Evolutionary conservation across 2,797 vertebrate species (phyloP).

Genomic region (Gallinago solitaria): DNA sequence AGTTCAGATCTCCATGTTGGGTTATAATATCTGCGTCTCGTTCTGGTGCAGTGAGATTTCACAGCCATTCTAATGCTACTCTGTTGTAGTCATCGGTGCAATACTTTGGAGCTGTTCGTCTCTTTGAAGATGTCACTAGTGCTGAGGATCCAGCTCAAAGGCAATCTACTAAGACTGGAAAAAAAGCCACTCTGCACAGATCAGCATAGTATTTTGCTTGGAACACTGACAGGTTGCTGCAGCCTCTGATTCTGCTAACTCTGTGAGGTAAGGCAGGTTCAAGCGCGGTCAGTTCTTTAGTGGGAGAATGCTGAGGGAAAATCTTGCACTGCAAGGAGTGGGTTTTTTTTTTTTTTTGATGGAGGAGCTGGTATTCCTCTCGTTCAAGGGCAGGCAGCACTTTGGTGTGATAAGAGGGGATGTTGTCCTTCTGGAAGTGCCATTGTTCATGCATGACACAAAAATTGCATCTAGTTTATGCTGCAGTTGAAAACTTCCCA

Average conservation of each 20-base stretch:
- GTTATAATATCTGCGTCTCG: neutral
- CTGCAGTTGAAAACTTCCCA: conserved; percentile 20
- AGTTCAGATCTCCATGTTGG: neutral
- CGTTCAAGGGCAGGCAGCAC: neutral
- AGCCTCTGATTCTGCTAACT: neutral
- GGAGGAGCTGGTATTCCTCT: neutral
- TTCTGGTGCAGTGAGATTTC: neutral
- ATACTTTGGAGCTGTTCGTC: neutral
- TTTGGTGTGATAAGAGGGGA: neutral
- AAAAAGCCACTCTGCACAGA: neutral
- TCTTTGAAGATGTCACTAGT: neutral
- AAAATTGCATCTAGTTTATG: neutral
- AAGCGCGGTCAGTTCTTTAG: neutral
- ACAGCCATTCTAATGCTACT: neutral
- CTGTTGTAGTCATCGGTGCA: neutral
- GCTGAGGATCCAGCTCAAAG: neutral
- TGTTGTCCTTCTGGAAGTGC: conserved; percentile 12
- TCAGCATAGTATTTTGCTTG: neutral
- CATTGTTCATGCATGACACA: neutral
- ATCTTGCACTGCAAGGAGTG: neutral
- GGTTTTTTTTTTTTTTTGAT: neutral
- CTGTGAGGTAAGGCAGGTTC: neutral
- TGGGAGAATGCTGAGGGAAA: neutral
- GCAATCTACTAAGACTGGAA: neutral
- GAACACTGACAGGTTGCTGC: neutral